Base-by-base conservation (phyloP, 2,797 vertebrate species). In the Peromyscus melanophrys region DNA sequence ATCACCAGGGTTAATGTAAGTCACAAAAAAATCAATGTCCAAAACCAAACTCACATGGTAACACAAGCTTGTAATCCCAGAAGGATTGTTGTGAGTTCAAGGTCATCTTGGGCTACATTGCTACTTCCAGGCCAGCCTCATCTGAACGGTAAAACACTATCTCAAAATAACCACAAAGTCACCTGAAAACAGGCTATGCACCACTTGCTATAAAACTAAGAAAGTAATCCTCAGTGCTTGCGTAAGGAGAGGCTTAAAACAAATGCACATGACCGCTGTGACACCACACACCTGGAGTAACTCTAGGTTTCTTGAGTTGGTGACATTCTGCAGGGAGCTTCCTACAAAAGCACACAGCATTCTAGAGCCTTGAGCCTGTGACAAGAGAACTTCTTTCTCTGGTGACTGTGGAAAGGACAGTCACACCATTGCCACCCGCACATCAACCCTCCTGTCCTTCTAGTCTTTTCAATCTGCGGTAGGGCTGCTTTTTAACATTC, bases 391-490 rank as follows among this genome's bases (percentile, higher is more conserved):
- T 21, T 83, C 76, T 75, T 82, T 43, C 21, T 83, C 94, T 89
- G 65, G 11, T 55, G 40, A 92, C 73, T 43, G 76, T 21, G 7
- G 14, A 80, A 63, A 92, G 91, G 31, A 7, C 17, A 92, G 23
- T 75, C 88, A 43, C 43, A n/a, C 11, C 21, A 73, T 46, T 83
- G 90, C 67, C 55, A 92, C 67, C 55, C 83, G 89, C 0, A 57
- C 0, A 52, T 46, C 61, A 91, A 17, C 17, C 91, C 84, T 52
- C 31, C 49, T 52, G 31, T 21, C 40, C 29, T 13, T 89, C 37
- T 88, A 77, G 89, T 85, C 95, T 75, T 57, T 93, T 94, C 89
- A 73, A 31, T 92, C 43, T 89, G 17, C 52, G 87, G 43, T 86
- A 49, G 3, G 11, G 27, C 19, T 89, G 29, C 46, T 87, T 83